These are phyloP conservation scores for Syngnathus acus DNA, from an alignment of 2,797 vertebrate species.

Conservation along the genomic window DNA sequence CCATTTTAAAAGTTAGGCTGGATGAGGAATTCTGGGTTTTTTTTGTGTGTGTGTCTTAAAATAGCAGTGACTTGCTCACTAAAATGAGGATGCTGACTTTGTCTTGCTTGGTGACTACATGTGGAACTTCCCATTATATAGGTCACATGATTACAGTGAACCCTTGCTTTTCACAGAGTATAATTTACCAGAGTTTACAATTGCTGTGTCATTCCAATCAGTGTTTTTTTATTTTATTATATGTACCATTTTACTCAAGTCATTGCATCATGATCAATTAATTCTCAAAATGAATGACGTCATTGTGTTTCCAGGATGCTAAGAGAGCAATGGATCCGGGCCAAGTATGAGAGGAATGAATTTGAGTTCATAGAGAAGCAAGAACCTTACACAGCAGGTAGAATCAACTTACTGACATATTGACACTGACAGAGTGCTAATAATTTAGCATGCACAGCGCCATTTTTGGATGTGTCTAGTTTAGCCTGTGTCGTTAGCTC, in stretches of 20 bases:
- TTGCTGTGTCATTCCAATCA: too few species aligned
- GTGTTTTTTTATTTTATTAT: too few species aligned
- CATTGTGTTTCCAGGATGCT: slow-evolving; percentile 70
- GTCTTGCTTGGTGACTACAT: neutral
- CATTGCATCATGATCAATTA: too few species aligned
- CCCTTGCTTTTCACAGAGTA: neutral
- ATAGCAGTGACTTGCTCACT: neutral
- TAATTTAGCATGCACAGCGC: neutral
- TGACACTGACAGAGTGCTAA: neutral
- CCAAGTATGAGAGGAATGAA: slow-evolving; percentile 87
- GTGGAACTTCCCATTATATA: neutral
- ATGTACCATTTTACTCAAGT: too few species aligned
- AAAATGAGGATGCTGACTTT: neutral
- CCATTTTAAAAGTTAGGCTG: neutral
- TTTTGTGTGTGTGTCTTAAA: neutral
- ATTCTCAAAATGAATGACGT: too few species aligned
- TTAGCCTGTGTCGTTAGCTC: neutral
- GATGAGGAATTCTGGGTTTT: neutral
- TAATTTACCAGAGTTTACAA: too few species aligned
- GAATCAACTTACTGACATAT: too few species aligned
- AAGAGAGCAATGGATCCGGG: slow-evolving; percentile 90
- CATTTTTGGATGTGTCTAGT: neutral
- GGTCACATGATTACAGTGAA: neutral
- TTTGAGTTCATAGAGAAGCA: slow-evolving; percentile 84
- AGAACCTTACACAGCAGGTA: slow-evolving; percentile 91